Base-by-base conservation (phyloP, 37 sponge, comb jelly and placozoan species). In the Beroe ovata region DNA sequence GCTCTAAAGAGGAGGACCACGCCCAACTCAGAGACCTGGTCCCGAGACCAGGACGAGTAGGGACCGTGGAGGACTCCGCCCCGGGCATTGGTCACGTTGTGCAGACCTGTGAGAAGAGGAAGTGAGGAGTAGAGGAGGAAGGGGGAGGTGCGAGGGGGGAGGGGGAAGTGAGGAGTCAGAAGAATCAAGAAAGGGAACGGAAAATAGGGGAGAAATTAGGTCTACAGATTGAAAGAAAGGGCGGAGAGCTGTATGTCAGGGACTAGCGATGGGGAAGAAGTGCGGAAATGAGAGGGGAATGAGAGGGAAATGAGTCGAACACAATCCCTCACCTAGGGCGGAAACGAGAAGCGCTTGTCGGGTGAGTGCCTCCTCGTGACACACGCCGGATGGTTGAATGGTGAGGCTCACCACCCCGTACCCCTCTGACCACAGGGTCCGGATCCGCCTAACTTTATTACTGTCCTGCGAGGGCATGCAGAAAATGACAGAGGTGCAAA, bases 1-100 rank as follows among this genome's bases (percentile, higher is more conserved):
- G 84, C 84, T 35, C 47, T 77, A 54, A 77, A 77, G 84, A 77
- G 84, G 47, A 77, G 35, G 23, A 77, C 84, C n/a, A 77, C 84
- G n/a, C 84, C 84, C n/a, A 77, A 28, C 22, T 77, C 54, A 23
- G 42, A 11, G 18, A 38, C 47, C 28, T 42, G 38, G 84, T 77
- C 84, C 6, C 84, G 8, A 54, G 42, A 42, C 29, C 16, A 29
- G 8, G 22, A 16, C 54, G 26, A 32, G 84, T 26, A 77, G 41
- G 84, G 84, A 42, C 36, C 36, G 54, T 77, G 47, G 2, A 77
- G 54, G 4, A 42, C 84, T 4, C 84, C 84, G 16, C 84, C 84
- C 41, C 84, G 84, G 1, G 28, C 54, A 19, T 77, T 77, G 22
- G 84, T 77, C 47, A 77, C 42, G 84, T 77, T 77, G 0, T 77